Evolutionary conservation across 2,113 vertebrate species (phyloP).

Genomic region (Planiliza haematocheilus): DNA sequence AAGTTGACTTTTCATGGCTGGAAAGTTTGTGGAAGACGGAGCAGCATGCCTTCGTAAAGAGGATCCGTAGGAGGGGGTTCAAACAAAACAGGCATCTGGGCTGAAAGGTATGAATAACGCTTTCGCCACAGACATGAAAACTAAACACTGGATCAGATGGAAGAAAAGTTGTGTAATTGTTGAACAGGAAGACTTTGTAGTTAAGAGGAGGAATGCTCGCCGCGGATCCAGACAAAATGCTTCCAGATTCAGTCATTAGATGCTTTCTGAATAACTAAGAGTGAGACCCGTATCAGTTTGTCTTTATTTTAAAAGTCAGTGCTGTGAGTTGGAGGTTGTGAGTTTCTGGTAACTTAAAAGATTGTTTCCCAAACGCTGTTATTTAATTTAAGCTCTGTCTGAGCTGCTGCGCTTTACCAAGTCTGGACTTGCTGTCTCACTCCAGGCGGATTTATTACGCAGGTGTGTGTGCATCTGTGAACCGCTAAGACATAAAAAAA

Average conservation of each 20-base stretch:
- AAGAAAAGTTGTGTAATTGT: not conserved
- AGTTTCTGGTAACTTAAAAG: conserved; percentile 16
- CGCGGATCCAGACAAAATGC: conserved; percentile 36
- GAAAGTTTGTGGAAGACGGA: conserved; percentile 27
- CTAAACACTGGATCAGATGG: too few relatives aligned
- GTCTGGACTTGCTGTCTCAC: conserved; percentile 76
- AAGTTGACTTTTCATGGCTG: not conserved
- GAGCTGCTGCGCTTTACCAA: conserved; percentile 64
- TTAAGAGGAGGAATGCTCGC: conserved; percentile 40
- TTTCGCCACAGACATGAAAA: too few relatives aligned
- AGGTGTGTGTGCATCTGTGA: conserved; percentile 49
- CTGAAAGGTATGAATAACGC: conserved; percentile 28
- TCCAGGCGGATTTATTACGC: conserved; percentile 61
- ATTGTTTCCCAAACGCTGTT: conserved; percentile 7
- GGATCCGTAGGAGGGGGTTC: conserved; percentile 23
- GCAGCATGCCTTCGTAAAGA: conserved; percentile 35
- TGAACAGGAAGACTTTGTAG: not conserved
- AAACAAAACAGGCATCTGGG: not conserved
- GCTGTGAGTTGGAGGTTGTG: not conserved
- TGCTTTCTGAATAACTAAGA: not conserved
- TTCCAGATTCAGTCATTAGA: not conserved
- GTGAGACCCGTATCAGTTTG: not conserved
- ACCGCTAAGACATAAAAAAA: too few relatives aligned
- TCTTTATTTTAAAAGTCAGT: not conserved
- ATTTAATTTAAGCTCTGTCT: conserved; percentile 57